Conservation (phyloP, 2,888 invertebrate species). For the Keiferia lycopersicella region DNA sequence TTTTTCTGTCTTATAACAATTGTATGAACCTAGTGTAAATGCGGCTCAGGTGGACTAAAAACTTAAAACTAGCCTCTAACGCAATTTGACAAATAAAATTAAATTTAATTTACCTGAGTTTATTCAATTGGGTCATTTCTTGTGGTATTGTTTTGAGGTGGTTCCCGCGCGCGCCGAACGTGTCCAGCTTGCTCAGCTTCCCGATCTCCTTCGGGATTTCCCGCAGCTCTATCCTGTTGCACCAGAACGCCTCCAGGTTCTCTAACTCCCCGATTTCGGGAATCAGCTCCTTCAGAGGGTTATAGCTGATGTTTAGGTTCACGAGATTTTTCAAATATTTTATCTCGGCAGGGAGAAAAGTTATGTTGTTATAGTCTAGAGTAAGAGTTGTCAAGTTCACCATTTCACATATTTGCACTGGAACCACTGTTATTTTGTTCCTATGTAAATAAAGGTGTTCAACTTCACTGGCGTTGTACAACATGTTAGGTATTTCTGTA, state of each 20-base stretch:
- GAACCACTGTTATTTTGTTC: conserved; percentile 80
- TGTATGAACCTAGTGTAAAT: too few relatives aligned
- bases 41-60: too few relatives aligned
- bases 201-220: conserved; percentile 83
- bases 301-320: conserved; percentile 85
- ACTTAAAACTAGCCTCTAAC: too few relatives aligned
- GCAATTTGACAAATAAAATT: too few relatives aligned
- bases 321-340: conserved; percentile 81
- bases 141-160: conserved; percentile 79
- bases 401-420: conserved; percentile 74
- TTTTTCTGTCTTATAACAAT: too few relatives aligned
- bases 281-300: conserved; percentile 81
- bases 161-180: conserved; percentile 85
- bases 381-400: conserved; percentile 82
- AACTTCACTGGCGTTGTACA: conserved; percentile 80
- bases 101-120: conserved; percentile 80
- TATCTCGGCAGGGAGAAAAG: conserved; percentile 81
- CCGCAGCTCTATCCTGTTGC: conserved; percentile 80
- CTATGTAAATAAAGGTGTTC: conserved; percentile 83
- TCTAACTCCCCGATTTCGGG: conserved; percentile 82
- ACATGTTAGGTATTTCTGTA: conserved; percentile 78
- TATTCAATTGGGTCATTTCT: conserved; percentile 78
- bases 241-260: conserved; percentile 84
- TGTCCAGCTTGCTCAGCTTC: conserved; percentile 81
- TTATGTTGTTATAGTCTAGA: conserved; percentile 84